Base-by-base conservation (phyloP, 2,113 vertebrate genomes). In the Clarias magur region DNA sequence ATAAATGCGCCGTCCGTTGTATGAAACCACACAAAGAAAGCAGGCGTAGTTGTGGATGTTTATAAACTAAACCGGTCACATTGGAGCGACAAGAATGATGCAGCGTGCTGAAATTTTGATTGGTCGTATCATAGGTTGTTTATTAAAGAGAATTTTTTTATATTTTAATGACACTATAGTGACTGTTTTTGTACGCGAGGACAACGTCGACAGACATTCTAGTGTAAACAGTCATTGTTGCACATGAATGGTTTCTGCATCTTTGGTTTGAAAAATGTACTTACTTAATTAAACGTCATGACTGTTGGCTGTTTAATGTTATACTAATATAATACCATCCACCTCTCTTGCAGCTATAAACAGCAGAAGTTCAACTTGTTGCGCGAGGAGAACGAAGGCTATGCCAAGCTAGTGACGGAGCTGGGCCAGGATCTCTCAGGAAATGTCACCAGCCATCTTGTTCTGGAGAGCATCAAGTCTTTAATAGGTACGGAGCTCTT, bases 341-440 rank as follows among this genome's bases (percentile, higher is more conserved):
- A 17, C 25, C 53, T 57, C 9, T 79, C 62, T 73, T 56, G 19
- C 85, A 99, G 98, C 95, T 99, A 99, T 92, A 99, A 99, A 88
- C 98, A 99, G 89, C 98, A 99, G 94, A 99, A 99, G 94, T 99
- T 99, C 92, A 99, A 99, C 93, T 96, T 99, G 92, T 94, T 99
- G 91, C 94, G 98, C 93, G 98, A 99, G 91, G 98, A 99, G 92
- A 99, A 99, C 42, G 98, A 99, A 95, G 98, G 98, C 89, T 99
- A 99, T 89, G 98, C 96, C 89, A 99, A 99, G 90, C 95, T 99
- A 85, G 98, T 99, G 94, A 96, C 97, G 19, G 98, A 99, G 94
- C 95, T 99, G 82, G 98, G 98, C 4, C 98, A 99, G 93, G 98
- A 99, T 93, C 95, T 99, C 85, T 97, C 97, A 23, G 96, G 97